Percentiles rank a stretch among this genome's conserved stretches.
These are phyloP conservation scores for Polymixis lichenea DNA, from an alignment of 2,888 invertebrate genomes.

Conservation along the genomic window DNA sequence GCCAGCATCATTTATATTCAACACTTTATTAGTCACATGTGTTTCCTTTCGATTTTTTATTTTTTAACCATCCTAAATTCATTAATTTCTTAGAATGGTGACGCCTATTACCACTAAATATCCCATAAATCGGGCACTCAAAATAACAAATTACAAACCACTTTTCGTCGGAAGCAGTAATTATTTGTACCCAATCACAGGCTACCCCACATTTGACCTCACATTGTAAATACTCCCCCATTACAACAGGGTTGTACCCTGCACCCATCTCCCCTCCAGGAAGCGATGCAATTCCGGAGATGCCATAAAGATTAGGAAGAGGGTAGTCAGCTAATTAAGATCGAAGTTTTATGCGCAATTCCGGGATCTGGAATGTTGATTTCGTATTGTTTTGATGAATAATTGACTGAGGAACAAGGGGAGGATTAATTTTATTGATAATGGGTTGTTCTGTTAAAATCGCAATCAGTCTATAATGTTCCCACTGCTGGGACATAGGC, in stretches of 20 bases:
- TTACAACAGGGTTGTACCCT: constrained; percentile 17
- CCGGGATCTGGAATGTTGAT: constrained; percentile 6
- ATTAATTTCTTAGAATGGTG: too few relatives aligned
- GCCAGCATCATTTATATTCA: too few relatives aligned
- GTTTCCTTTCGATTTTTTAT: too few relatives aligned
- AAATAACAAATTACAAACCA: constrained; percentile 23
- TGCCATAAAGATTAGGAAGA: constrained; percentile 57
- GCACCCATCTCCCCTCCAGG: constrained; percentile 5
- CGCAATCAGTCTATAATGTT: too few relatives aligned
- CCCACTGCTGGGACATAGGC: too few relatives aligned
- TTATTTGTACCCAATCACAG: constrained; percentile 33
- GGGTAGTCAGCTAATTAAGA: constrained; percentile 56
- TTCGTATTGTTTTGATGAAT: constrained; percentile 44
- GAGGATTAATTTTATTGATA: neutral
- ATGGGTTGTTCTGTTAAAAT: neutral
- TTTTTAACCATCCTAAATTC: too few relatives aligned
- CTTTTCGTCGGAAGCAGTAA: constrained; percentile 18
- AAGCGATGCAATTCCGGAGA: constrained; percentile 53
- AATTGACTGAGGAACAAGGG: neutral
- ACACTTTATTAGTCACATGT: too few relatives aligned
- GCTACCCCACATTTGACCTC: constrained; percentile 14
- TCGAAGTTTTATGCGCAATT: constrained; percentile 53
- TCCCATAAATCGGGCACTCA: neutral
- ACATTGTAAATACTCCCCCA: constrained; percentile 38
- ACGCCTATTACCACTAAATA: neutral